phyloP scores from a whole-genome alignment of 53 echinoderm and acorn worm genomes.

The Antedon mediterranea region DNA sequence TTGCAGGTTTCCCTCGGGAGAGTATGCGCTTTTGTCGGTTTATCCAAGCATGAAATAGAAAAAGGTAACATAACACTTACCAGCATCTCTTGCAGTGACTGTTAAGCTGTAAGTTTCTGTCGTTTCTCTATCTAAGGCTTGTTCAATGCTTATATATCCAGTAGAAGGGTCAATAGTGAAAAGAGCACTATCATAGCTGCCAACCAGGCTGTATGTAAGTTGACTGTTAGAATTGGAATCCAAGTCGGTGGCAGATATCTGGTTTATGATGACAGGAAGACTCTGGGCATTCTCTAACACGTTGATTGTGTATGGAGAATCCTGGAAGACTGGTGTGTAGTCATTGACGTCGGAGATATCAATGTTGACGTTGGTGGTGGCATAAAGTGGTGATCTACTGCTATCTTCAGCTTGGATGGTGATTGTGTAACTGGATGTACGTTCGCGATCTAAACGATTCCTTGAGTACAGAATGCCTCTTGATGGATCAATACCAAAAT shows the following conservation, averaged over 20 bases:
- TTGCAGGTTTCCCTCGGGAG: too few relatives aligned
- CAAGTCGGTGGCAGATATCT: slow-evolving; percentile 47
- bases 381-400: slow-evolving; percentile 37
- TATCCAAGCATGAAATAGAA: too few relatives aligned
- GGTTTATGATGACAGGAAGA: slow-evolving; percentile 33
- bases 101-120: slow-evolving; percentile 25
- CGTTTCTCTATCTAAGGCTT: slow-evolving; percentile 46
- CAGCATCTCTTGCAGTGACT: slow-evolving; percentile 78
- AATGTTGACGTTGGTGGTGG: slow-evolving; percentile 35
- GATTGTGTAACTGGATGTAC: slow-evolving; percentile 35
- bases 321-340: slow-evolving; percentile 52
- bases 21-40: too few relatives aligned
- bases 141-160: slow-evolving; percentile 42
- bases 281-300: slow-evolving; percentile 46
- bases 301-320: slow-evolving; percentile 19
- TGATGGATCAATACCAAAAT: slow-evolving; percentile 38
- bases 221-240: slow-evolving; percentile 56
- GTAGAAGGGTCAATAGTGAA: slow-evolving; percentile 63
- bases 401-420: slow-evolving; percentile 66
- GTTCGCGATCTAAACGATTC: slow-evolving; percentile 48
- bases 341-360: slow-evolving; percentile 65
- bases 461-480: slow-evolving; percentile 52
- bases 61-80: slow-evolving; percentile 11
- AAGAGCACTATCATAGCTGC: slow-evolving; percentile 39
- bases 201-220: slow-evolving; percentile 48